Conservation (phyloP, 2,888 invertebrate species). For the Hydroisotoma schaefferi region DNA sequence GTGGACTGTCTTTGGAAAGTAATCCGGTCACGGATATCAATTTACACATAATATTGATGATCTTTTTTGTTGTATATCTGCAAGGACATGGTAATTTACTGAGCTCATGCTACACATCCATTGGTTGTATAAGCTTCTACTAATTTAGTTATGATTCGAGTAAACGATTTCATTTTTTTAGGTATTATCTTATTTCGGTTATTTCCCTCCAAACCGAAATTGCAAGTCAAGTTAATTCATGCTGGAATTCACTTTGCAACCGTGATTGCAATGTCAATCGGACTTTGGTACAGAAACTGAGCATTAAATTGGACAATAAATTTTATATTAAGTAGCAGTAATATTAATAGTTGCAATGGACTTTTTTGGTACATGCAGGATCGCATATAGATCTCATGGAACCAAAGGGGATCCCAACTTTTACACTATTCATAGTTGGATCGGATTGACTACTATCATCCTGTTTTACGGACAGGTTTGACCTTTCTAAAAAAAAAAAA, state of each 20-base stretch:
- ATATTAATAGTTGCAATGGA: background rate
- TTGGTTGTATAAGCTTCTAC: too few relatives aligned
- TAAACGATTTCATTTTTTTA: conserved; percentile 13
- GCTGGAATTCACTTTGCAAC: conserved; percentile 40
- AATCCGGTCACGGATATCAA: conserved; percentile 34
- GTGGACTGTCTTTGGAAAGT: conserved; percentile 36
- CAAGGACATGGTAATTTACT: conserved; percentile 42
- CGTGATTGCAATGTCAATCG: conserved; percentile 36
- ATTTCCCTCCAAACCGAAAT: conserved; percentile 42
- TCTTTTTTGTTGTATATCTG: conserved; percentile 45
- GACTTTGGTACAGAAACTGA: conserved; percentile 23
- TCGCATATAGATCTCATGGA: conserved; percentile 33
- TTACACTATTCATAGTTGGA: conserved; percentile 45
- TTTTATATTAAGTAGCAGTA: background rate
- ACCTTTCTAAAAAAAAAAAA: background rate
- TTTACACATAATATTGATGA: conserved; percentile 46
- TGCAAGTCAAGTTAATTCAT: conserved; percentile 45
- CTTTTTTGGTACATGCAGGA: conserved; percentile 15
- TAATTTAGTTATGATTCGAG: background rate
- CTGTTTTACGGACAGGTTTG: conserved; percentile 46
- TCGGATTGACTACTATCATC: conserved; percentile 42
- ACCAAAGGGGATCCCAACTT: conserved; percentile 36
- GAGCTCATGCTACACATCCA: conserved; percentile 1
- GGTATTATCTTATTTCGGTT: conserved; percentile 43
- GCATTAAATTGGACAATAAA: background rate